A percentile compares a stretch with the other conserved stretches of the same genome.
phyloP scores from a whole-genome alignment of 2,888 invertebrate species.

The Lobophora halterata region DNA sequence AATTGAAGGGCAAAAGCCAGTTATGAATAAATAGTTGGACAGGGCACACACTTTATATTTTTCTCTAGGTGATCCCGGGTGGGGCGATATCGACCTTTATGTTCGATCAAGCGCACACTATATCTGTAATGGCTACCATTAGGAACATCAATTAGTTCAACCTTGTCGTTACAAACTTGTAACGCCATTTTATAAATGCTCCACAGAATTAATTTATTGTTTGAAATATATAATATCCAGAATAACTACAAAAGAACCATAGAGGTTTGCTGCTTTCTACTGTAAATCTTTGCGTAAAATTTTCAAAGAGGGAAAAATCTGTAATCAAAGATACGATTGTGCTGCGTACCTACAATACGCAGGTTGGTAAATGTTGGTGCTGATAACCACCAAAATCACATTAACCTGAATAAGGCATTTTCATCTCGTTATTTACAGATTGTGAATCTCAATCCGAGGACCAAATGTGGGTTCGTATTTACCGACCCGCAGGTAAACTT shows the following conservation, averaged over 20 bases:
- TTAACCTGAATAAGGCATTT: constrained; percentile 41
- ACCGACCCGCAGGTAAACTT: constrained; percentile 76
- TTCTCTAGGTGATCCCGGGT: constrained; percentile 51
- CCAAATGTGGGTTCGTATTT: constrained; percentile 74
- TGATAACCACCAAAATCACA: constrained; percentile 37
- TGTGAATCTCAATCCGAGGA: constrained; percentile 67
- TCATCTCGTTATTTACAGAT: constrained; percentile 60
- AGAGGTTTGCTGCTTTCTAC: too few relatives aligned
- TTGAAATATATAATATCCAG: too few relatives aligned
- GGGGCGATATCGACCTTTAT: constrained; percentile 52
- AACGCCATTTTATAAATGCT: constrained; percentile 45
- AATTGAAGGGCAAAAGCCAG: too few relatives aligned
- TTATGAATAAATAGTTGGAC: too few relatives aligned
- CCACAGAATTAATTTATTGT: constrained; percentile 1
- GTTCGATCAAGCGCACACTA: constrained; percentile 69
- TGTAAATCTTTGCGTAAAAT: too few relatives aligned
- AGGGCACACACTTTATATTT: too few relatives aligned
- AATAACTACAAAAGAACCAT: too few relatives aligned
- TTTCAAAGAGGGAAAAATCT: too few relatives aligned
- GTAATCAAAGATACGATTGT: too few relatives aligned
- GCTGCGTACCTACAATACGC: too few relatives aligned
- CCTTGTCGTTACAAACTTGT: constrained; percentile 66
- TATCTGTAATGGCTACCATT: constrained; percentile 69
- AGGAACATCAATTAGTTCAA: constrained; percentile 67
- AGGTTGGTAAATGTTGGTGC: too few relatives aligned